These are phyloP conservation scores for Xestoiulus laeticollis DNA, from an alignment of 2,888 invertebrate genomes.

Conservation along the genomic window DNA sequence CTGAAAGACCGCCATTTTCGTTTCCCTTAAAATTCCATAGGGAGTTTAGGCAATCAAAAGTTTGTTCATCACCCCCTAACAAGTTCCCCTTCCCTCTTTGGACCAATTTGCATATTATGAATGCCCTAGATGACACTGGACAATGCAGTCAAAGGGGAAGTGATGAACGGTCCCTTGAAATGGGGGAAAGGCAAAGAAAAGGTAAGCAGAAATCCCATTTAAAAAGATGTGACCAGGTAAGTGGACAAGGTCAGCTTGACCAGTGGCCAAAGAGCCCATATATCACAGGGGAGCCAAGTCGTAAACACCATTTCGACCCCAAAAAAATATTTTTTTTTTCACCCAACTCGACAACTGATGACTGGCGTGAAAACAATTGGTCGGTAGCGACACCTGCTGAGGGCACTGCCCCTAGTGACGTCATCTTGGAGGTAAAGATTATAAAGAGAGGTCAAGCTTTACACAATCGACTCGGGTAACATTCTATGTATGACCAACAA, in stretches of 20 bases:
- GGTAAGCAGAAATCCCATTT: neutral
- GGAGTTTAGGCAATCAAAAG: neutral
- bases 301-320: neutral
- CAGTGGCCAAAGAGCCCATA: neutral
- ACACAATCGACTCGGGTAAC: no score
- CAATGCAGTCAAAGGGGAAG: neutral
- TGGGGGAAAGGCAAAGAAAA: neutral
- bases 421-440: neutral
- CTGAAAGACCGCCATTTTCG: neutral
- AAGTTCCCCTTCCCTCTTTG: neutral
- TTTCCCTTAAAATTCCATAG: slow-evolving; percentile 1
- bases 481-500: no score
- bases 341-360: neutral
- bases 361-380: neutral
- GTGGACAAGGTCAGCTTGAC: slow-evolving; percentile 31
- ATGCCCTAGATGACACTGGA: slow-evolving; percentile 5
- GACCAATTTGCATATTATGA: neutral
- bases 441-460: no score
- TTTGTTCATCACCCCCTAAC: slow-evolving; percentile 31
- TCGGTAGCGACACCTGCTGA: slow-evolving; percentile 21
- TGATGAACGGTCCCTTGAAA: neutral
- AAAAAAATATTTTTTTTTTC: neutral
- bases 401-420: neutral
- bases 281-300: neutral
- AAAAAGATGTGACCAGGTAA: neutral